Base-by-base conservation (phyloP, 2,113 vertebrate genomes). In the Sialia sialis region DNA sequence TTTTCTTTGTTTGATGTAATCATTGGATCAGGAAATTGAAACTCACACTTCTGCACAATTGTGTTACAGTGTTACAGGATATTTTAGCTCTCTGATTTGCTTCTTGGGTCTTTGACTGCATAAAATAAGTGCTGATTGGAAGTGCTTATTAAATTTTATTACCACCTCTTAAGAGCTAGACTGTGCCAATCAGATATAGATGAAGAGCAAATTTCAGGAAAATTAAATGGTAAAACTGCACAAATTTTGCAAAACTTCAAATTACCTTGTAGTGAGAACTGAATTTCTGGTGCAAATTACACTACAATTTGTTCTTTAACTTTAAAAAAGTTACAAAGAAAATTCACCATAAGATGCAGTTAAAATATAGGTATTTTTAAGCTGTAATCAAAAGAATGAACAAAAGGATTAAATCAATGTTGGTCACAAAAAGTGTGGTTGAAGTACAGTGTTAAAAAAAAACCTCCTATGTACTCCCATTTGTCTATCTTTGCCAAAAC, bases 1-100 rank as follows among this genome's bases (percentile, higher is more conserved):
- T 77, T 93, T 29, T 79, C 46, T 96, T 89, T 86, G 32, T 46
- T 86, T 87, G 76, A 90, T 83, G 19, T 59, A 66, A 96, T 72
- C 51, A 2, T 64, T 80, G 36, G 39, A 84, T 89, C 52, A 58
- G 70, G 36, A 96, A 96, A 93, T 66, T 88, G 73, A 95, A 89
- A 84, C 11, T 55, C 87, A 39, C 43, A 74, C 18, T 87, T 73
- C 72, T 73, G 60, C 63, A 80, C 80, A 92, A 68, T 54, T 63
- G 25, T 54, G 49, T 59, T 59, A 44, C n/a, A 62, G 32, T 27
- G 15, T 48, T 81, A 55, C 14, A 58, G 36, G 68, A 75, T 30
- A 43, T 39, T 56, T 13, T 59, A 62, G 13, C 32, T 46, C 41
- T 68, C 46, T 55, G 29, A 36, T 85, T 73, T 84, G 13, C 14